Evolutionary conservation across 1,140 invertebrate species (phyloP).

Genomic region (Caenorhabditis tropicalis): DNA sequence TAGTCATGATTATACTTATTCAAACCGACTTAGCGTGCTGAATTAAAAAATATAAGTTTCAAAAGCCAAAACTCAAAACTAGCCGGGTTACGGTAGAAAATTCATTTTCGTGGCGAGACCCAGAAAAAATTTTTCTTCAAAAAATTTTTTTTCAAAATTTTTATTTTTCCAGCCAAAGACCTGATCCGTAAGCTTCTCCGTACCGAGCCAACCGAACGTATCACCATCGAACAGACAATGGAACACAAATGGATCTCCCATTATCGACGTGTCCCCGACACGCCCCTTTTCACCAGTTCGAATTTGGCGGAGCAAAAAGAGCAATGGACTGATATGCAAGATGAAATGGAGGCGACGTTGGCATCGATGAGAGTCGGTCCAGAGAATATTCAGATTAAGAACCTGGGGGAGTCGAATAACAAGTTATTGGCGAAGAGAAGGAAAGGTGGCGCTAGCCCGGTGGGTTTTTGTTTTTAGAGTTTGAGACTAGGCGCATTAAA

Average conservation of each 20-base stretch:
- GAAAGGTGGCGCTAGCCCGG: conserved; percentile 26
- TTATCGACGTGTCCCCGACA: conserved; percentile 67
- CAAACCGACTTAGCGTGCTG: neutral
- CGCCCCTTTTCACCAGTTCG: conserved; percentile 77
- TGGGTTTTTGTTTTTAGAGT: neutral
- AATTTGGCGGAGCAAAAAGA: conserved; percentile 83
- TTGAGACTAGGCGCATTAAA: no score
- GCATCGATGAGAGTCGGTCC: conserved; percentile 96
- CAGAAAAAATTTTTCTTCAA: no score
- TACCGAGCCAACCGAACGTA: conserved; percentile 86
- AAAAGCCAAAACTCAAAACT: neutral
- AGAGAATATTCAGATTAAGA: conserved; percentile 76
- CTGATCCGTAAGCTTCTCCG: conserved; percentile 90
- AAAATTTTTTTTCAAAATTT: no score
- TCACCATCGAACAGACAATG: conserved; percentile 89
- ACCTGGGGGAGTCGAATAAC: conserved; percentile 66
- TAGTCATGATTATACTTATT: neutral
- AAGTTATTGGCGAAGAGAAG: conserved; percentile 62
- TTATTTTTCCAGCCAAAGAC: conserved; percentile 80
- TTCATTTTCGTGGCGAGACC: no score
- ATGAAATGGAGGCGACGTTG: conserved; percentile 95
- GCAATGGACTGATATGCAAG: conserved; percentile 89
- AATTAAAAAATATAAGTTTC: neutral
- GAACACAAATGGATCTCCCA: conserved; percentile 85
- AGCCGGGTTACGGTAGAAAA: no score